Evolutionary conservation across 2,888 invertebrate species (phyloP).

Genomic region (Trilocha varians): DNA sequence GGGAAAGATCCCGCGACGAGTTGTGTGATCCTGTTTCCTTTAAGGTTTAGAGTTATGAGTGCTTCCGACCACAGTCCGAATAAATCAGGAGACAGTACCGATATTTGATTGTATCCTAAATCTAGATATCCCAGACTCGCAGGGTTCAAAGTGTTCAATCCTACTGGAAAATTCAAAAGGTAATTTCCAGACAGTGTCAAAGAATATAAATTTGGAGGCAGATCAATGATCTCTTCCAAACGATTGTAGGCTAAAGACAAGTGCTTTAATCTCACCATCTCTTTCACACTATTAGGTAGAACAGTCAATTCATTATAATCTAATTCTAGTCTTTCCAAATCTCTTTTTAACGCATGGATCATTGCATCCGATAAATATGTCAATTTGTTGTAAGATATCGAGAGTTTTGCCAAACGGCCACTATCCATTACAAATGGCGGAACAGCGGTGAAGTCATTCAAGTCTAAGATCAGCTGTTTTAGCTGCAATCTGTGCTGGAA

Average conservation of each 20-base stretch:
- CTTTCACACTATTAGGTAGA: constrained; percentile 76
- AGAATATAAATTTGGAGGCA: constrained; percentile 77
- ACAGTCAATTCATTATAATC: constrained; percentile 79
- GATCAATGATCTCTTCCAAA: constrained; percentile 61
- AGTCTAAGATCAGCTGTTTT: constrained; percentile 81
- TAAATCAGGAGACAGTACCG: constrained; percentile 75
- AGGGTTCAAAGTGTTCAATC: constrained; percentile 75
- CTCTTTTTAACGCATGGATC: constrained; percentile 77
- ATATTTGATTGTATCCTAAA: constrained; percentile 85
- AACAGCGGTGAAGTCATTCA: constrained; percentile 79
- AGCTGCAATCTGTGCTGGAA: constrained; percentile 78
- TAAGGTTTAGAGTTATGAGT: constrained; percentile 80
- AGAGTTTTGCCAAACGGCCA: constrained; percentile 79
- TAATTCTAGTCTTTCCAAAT: constrained; percentile 82
- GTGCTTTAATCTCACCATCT: constrained; percentile 76
- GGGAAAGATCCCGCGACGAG: constrained; percentile 77
- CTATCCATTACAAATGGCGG: constrained; percentile 76
- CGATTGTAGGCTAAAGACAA: constrained; percentile 85
- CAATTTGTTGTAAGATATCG: constrained; percentile 82
- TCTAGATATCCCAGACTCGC: constrained; percentile 79
- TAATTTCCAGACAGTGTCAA: constrained; percentile 83
- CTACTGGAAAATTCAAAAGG: constrained; percentile 76
- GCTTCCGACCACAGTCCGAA: constrained; percentile 82
- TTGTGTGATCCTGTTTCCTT: constrained; percentile 83
- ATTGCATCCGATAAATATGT: constrained; percentile 76